phyloP scores from a whole-genome alignment of 2,113 vertebrate genomes.

The Vidua macroura region DNA sequence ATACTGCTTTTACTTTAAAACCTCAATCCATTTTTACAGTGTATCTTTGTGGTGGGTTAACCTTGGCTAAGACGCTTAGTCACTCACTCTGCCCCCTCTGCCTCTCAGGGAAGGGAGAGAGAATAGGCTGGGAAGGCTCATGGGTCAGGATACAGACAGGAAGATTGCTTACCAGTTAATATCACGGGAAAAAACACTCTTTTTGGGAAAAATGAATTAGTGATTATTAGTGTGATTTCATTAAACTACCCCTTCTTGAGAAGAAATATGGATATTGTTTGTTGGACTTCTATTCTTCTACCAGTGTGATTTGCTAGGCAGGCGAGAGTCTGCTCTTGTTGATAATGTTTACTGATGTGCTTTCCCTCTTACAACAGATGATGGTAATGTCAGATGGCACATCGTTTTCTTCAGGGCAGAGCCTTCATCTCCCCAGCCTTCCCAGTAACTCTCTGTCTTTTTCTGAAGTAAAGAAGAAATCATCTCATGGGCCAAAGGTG shows the following conservation, averaged over 20 bases:
- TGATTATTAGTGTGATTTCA: not conserved
- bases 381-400: slow-evolving; percentile 90
- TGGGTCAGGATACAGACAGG: not conserved
- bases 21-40: not conserved
- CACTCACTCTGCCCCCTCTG: not conserved
- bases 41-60: not conserved
- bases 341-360: not conserved
- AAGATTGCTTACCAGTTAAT: not conserved
- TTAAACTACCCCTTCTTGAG: not conserved
- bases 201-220: not conserved
- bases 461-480: slow-evolving; percentile 86
- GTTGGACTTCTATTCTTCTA: not conserved
- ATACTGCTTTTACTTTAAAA: not conserved
- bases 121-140: not conserved
- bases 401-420: slow-evolving; percentile 82
- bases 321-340: not conserved
- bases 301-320: not conserved
- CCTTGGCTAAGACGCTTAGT: not conserved
- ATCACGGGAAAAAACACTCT: not conserved
- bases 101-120: not conserved
- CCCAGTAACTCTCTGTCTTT: slow-evolving; percentile 81
- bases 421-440: slow-evolving; percentile 84
- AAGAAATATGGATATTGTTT: not conserved
- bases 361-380: slow-evolving; percentile 69
- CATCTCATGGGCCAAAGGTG: slow-evolving; percentile 85